Base-by-base conservation (phyloP, 2,888 invertebrate species). In the Amphipyra berbera region DNA sequence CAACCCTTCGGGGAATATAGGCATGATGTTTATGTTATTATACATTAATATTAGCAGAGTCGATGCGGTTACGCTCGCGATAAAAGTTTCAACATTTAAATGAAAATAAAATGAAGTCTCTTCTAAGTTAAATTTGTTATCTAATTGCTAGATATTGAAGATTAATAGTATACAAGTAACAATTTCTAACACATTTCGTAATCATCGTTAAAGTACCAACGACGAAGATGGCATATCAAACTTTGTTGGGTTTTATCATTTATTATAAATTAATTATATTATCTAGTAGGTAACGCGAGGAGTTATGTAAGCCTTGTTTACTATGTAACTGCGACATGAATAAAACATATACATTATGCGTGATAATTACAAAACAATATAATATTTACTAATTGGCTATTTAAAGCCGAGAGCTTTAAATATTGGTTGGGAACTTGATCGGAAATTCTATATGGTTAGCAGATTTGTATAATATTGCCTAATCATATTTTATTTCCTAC, bases 331-430 rank as follows among this genome's bases (percentile, higher is more conserved):
- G 38, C 21, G 21, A 12, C 6, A 61, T 68, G 38, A 50, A 59
- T 73, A 40, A 56, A 73, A 50, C 37, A 53, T 67, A 7, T 14
- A 7, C 21, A 21, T 21, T 21, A 30, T 40, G 21, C 9, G 21
- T 46, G 27, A 45, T 67, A 2, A 54, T 55, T 61, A 52, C 47
- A 42, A 57, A 63, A 61, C 42, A 53, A 56, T 49, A 46, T 21
- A 58, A 45, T 52, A 68, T 61, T 56, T 35, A 63, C 30, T 60
- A 61, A 73, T 52, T 55, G n/a, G 45, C 44, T 53, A 59, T 64
- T 38, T 53, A 45, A 41, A 53, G 37, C 21, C 38, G 49, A 61
- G 58, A 45, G 58, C 9, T 21, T 6, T 9, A 63, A 59, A 53
- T 48, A 10, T 45, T 41, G 33, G 5, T 42, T 15, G 15, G 15